phyloP scores from a whole-genome alignment of 2,888 invertebrate species.

The Agriopis aurantiaria region DNA sequence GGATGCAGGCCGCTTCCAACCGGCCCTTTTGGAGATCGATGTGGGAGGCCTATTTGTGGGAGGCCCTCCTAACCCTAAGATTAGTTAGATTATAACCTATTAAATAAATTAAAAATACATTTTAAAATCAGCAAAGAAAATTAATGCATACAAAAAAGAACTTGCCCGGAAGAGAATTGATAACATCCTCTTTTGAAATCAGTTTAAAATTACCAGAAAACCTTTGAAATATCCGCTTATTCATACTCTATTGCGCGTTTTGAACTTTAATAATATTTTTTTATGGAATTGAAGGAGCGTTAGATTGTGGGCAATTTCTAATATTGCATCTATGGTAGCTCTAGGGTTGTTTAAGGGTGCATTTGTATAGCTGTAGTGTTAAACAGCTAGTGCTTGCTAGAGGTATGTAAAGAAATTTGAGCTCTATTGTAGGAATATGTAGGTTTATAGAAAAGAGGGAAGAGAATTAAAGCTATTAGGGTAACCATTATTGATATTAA shows the following conservation, averaged over 20 bases:
- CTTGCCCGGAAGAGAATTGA: no score
- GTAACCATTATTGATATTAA: not conserved
- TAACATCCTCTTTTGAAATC: no score
- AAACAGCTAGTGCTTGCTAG: constrained; percentile 46
- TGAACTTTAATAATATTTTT: not conserved
- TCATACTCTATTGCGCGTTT: constrained; percentile 26
- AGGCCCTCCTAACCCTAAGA: no score
- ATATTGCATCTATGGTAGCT: constrained; percentile 46
- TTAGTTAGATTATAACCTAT: no score
- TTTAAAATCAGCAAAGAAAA: no score
- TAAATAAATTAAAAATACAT: no score
- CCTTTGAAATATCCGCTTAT: not conserved
- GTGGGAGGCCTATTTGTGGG: no score
- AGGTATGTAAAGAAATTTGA: constrained; percentile 35
- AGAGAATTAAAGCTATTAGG: constrained; percentile 25
- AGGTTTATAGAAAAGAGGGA: constrained; percentile 29
- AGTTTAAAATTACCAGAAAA: not conserved
- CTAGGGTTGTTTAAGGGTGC: constrained; percentile 82
- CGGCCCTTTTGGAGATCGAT: no score
- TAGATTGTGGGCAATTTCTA: constrained; percentile 49
- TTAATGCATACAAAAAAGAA: no score
- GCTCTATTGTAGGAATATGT: constrained; percentile 43
- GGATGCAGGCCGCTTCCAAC: no score
- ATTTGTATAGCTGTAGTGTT: constrained; percentile 69
- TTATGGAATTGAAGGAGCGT: constrained; percentile 47